A percentile compares a stretch with the other conserved stretches of the same genome.
These are phyloP conservation scores for Hyperoplus lanceolatus DNA, from an alignment of 2,797 vertebrate species.

Conservation along the genomic window DNA sequence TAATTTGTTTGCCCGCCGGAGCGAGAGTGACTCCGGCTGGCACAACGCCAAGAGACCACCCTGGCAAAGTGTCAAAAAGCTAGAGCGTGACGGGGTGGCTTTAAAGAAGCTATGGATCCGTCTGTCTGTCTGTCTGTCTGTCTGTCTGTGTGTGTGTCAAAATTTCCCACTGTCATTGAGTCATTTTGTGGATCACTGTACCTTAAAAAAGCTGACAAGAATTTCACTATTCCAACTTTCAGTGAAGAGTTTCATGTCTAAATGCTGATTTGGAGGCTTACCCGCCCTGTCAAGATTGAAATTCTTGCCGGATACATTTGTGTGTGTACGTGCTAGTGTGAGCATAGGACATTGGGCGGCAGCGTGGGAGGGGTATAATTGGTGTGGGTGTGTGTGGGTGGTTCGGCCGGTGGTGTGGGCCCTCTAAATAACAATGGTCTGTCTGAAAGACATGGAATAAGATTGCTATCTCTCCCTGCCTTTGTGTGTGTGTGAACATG, in stretches of 20 bases:
- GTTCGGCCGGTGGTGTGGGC: conserved; percentile 56
- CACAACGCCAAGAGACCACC: conserved; percentile 17
- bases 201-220: conserved; percentile 38
- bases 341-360: conserved; percentile 53
- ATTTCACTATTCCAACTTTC: conserved; percentile 53
- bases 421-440: conserved; percentile 71
- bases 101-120: neutral
- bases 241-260: conserved; percentile 47
- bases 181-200: conserved; percentile 27
- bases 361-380: conserved; percentile 64
- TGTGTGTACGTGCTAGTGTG: conserved; percentile 28
- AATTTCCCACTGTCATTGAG: conserved; percentile 5
- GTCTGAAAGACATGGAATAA: conserved; percentile 63
- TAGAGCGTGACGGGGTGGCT: conserved; percentile 14
- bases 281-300: conserved; percentile 44
- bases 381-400: conserved; percentile 56
- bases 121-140: neutral
- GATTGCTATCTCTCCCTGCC: conserved; percentile 30
- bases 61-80: conserved; percentile 32
- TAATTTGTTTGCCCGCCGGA: conserved; percentile 75
- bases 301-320: conserved; percentile 29
- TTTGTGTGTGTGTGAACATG: conserved; percentile 28
- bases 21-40: conserved; percentile 35
- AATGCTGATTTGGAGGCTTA: conserved; percentile 62
- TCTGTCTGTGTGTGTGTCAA: neutral